Percentiles rank a stretch among this genome's conserved stretches.
Conservation (phyloP, 2,797 vertebrate species). For the Poecilia velifera region DNA sequence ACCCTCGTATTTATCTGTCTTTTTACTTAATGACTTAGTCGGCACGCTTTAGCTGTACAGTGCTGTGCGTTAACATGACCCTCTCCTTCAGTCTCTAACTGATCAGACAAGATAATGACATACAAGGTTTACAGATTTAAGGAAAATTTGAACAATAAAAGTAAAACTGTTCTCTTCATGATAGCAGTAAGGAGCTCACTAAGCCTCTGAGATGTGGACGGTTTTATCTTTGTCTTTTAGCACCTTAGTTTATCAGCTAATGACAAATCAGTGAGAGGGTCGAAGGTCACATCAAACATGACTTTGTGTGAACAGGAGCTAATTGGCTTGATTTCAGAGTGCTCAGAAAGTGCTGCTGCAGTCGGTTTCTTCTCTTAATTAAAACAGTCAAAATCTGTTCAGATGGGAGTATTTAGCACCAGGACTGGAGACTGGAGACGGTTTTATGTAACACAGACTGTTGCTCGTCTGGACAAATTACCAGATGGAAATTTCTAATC, state of each 20-base stretch:
- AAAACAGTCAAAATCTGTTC: slow-evolving; percentile 12
- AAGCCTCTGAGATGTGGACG: slow-evolving; percentile 3
- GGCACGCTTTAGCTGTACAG: not conserved
- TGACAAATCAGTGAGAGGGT: slow-evolving; percentile 49
- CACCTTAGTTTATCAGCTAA: slow-evolving; percentile 25
- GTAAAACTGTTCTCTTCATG: not conserved
- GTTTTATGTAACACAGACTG: not conserved
- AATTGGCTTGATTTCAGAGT: slow-evolving; percentile 47
- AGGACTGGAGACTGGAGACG: not conserved
- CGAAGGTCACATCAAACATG: slow-evolving; percentile 42
- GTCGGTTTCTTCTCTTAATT: slow-evolving; percentile 17
- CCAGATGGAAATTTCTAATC: not conserved
- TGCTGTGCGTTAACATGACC: not conserved
- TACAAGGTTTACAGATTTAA: slow-evolving; percentile 10
- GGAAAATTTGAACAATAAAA: not conserved
- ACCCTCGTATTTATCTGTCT: not conserved
- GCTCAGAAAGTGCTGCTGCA: not conserved
- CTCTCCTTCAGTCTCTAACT: slow-evolving; percentile 13
- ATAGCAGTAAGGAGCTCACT: not conserved
- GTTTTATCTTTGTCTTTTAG: slow-evolving; percentile 21
- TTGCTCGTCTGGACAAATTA: slow-evolving; percentile 2
- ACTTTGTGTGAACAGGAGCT: slow-evolving; percentile 13
- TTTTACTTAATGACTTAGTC: not conserved
- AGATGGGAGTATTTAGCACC: slow-evolving; percentile 12
- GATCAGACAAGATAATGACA: slow-evolving; percentile 3